Percentiles rank a stretch among this genome's conserved stretches.
Conservation (phyloP, 1,140 invertebrate genomes). For the Laupala kohalensis region DNA sequence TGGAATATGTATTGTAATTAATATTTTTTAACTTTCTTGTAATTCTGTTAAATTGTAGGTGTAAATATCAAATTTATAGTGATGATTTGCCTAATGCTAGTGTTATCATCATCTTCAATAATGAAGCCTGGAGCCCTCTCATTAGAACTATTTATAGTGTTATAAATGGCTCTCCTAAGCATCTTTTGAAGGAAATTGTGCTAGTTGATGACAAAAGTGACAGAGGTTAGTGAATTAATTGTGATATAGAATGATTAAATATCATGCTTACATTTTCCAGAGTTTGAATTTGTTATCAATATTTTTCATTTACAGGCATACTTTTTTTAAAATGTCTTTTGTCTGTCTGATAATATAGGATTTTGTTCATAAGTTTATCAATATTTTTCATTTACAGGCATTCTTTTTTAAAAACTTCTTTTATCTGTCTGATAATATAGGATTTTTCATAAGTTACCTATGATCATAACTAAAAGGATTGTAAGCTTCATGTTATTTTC, state of each 20-base stretch:
- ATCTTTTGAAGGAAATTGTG: conserved; percentile 67
- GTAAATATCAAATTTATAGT: conserved; percentile 37
- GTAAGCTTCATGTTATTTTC: too few relatives aligned
- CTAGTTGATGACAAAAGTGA: conserved; percentile 82
- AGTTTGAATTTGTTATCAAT: not conserved
- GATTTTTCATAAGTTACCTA: too few relatives aligned
- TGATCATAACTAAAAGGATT: too few relatives aligned
- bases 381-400: too few relatives aligned
- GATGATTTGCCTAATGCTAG: conserved; percentile 39
- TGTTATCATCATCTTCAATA: conserved; percentile 78
- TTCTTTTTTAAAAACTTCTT: too few relatives aligned
- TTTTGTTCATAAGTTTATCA: too few relatives aligned
- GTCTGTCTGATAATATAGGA: too few relatives aligned
- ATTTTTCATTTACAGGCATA: too few relatives aligned
- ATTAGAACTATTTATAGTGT: conserved; percentile 77
- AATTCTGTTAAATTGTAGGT: conserved; percentile 26
- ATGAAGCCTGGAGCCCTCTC: conserved; percentile 77
- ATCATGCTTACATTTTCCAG: not conserved
- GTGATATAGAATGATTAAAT: not conserved
- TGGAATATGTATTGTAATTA: not conserved
- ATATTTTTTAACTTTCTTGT: not conserved
- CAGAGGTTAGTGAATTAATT: conserved; percentile 36
- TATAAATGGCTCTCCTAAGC: conserved; percentile 56
- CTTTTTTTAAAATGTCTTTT: too few relatives aligned
- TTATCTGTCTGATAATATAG: too few relatives aligned